Conservation (phyloP, 2,888 invertebrate species). For the Mimachlamys varia region DNA sequence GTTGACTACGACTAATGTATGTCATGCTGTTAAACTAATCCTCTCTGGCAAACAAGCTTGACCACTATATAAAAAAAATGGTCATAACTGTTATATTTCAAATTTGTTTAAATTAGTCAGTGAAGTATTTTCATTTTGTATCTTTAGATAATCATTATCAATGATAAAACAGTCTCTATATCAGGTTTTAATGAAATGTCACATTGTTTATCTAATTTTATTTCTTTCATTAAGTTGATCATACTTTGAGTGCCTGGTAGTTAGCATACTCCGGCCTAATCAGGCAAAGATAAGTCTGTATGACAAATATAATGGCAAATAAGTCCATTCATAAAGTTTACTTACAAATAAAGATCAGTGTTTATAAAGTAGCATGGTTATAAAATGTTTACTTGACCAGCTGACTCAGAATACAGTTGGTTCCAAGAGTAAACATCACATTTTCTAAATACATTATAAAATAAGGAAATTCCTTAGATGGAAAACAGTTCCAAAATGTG, state of each 20-base stretch:
- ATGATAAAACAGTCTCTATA: too few species aligned
- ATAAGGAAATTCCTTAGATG: not conserved
- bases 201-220: not conserved
- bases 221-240: not conserved
- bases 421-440: too few species aligned
- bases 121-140: not conserved
- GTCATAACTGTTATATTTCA: not conserved
- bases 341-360: not conserved
- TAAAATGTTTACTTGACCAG: too few species aligned
- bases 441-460: not conserved
- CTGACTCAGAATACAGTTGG: too few species aligned
- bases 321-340: not conserved
- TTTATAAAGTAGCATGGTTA: not conserved
- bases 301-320: not conserved
- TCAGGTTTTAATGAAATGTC: not conserved
- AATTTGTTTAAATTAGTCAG: not conserved
- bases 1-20: not conserved
- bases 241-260: not conserved
- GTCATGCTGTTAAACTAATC: not conserved
- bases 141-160: too few species aligned
- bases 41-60: not conserved
- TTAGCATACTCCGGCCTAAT: not conserved
- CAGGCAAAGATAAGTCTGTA: not conserved
- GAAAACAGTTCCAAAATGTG: not conserved
- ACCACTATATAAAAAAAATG: not conserved